phyloP scores from a whole-genome alignment of 2,888 invertebrate genomes.

The Leptarthrus brevirostris region DNA sequence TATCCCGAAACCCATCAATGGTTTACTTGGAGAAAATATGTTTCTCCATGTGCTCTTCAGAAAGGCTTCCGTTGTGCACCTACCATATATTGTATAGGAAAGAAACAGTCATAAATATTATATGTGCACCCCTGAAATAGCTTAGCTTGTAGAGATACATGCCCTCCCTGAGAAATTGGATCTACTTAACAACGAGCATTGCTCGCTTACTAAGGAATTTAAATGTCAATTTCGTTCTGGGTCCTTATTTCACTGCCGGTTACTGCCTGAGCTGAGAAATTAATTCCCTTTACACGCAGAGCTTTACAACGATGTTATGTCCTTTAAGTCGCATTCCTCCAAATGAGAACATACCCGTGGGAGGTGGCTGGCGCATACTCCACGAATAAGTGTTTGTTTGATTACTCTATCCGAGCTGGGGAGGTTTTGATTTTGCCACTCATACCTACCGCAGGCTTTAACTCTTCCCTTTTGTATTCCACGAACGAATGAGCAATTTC shows the following conservation, averaged over 20 bases:
- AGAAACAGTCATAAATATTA: not conserved
- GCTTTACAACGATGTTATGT: slow-evolving; percentile 22
- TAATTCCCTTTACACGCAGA: slow-evolving; percentile 42
- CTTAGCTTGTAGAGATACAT: slow-evolving; percentile 5
- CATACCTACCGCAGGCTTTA: not conserved
- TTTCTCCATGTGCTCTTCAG: too few species aligned
- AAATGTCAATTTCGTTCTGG: slow-evolving; percentile 38
- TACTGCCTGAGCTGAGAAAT: slow-evolving; percentile 32
- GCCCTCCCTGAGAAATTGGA: slow-evolving; percentile 18
- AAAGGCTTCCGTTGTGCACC: too few species aligned
- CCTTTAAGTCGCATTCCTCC: slow-evolving; percentile 24
- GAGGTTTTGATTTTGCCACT: slow-evolving; percentile 9
- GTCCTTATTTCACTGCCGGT: slow-evolving; percentile 24
- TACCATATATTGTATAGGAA: not conserved
- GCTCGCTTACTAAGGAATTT: slow-evolving; percentile 21
- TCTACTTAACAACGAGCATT: slow-evolving; percentile 26
- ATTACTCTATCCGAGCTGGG: slow-evolving; percentile 15
- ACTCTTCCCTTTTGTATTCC: not conserved
- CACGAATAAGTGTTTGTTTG: slow-evolving; percentile 26
- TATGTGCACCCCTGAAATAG: slow-evolving; percentile 14
- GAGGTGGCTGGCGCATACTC: slow-evolving; percentile 31
- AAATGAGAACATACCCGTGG: slow-evolving; percentile 15
- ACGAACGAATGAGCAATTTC: slow-evolving; percentile 32
- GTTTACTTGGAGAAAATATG: too few species aligned
- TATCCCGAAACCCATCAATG: too few species aligned